Conservation (phyloP, 2,113 vertebrate genomes). For the Cyprinus carpio region DNA sequence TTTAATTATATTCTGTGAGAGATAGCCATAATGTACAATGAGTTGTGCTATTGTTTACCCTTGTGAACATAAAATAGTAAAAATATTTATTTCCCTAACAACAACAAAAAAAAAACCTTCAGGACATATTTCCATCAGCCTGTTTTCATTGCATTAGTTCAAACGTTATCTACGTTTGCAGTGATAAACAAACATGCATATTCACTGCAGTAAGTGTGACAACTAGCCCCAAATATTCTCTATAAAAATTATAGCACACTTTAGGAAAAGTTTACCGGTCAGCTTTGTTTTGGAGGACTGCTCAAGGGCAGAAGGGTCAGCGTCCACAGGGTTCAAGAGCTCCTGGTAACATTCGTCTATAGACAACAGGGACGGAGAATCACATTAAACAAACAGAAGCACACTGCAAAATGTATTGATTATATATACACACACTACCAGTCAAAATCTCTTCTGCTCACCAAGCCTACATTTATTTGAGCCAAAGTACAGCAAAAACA, state of each 20-base stretch:
- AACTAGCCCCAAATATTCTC: neutral
- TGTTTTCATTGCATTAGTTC: no score
- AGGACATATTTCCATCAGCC: no score
- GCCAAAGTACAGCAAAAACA: no score
- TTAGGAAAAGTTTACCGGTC: neutral
- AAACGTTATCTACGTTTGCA: no score
- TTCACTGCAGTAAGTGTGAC: neutral
- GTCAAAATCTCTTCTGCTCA: no score
- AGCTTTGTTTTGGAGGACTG: neutral
- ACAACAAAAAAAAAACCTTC: no score
- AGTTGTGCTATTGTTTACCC: neutral
- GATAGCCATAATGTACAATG: no score
- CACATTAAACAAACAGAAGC: neutral
- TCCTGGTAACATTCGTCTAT: neutral
- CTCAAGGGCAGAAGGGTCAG: neutral
- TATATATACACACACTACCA: neutral
- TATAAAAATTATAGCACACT: neutral
- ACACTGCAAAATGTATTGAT: neutral
- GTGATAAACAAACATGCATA: no score
- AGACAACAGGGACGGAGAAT: neutral
- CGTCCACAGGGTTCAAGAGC: neutral
- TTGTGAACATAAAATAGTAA: neutral
- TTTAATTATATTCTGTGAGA: no score
- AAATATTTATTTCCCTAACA: neutral
- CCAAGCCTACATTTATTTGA: no score